Base-by-base conservation (phyloP, 1,140 invertebrate genomes). In the Idris sp. region DNA sequence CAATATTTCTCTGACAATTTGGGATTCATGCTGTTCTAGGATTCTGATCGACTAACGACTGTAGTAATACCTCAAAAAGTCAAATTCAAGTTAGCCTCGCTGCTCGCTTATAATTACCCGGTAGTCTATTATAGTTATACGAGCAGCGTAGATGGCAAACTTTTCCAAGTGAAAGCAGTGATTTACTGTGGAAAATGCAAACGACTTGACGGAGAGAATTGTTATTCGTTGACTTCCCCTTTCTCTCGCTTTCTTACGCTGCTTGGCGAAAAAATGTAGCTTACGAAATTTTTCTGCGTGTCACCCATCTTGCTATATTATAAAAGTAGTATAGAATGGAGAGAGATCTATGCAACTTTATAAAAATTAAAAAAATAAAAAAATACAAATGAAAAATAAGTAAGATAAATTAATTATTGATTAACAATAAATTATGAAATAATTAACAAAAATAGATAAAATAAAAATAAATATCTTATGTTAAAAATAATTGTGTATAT, bases 61-160 rank as follows among this genome's bases (percentile, higher is more conserved):
- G 38, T 40, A 14, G 67, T 73, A 81, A 78, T 80, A 56, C 49
- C n/a, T 68, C 53, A 76, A 78, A 77, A 79, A 78, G 67, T 82
- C 69, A 48, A 59, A 62, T 53, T 71, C 31, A 76, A 79, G 69
- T 61, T 68, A 9, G 13, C 44, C 16, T 46, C 44, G 59, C 31
- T 67, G 59, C 41, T 54, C 40, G 54, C 22, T 71, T 76, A 76
- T 76, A 76, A 76, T 76, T 76, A 76, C 74, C 65, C 54, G 30
- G 54, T 61, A 43, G 59, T 67, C 61, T 65, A 76, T 76, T 71
- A 71, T 56, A 76, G 65, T 76, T 76, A 71, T 65, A 67, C 51
- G 53, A 69, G 58, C 59, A 62, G 19, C 62, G 44, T 25, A 46
- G 41, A 67, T 71, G 46, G 74, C 46, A 71, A 76, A 61, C 58